Evolutionary conservation across 2,888 invertebrate species (phyloP), one percentile per base, ranked within the genome.

Genomic region (Heliconius charithonia): DNA sequence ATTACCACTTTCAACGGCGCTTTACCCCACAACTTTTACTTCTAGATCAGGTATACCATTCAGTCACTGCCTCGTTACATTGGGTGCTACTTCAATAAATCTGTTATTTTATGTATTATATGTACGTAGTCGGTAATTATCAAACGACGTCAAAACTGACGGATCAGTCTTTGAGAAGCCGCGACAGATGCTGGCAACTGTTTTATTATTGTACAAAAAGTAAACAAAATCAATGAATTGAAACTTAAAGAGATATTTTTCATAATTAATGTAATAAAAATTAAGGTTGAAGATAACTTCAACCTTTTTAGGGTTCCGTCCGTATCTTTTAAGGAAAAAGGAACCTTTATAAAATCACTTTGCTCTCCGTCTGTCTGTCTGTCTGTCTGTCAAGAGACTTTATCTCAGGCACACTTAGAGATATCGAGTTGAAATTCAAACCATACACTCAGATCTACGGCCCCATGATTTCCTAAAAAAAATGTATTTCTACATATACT

Each of bases 71-170:
- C 62, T 80, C 73, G 75, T 80, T 79, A 80, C 62, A 77, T 77
- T 80, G 70, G 79, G 81, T 76, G 80, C 78, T 77, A 79, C 81
- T 79, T 74, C 79, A 89, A 91, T 90, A 87, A 88, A 89, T 89
- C 86, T 89, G 89, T 89, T 90, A 90, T 90, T 91, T 92, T 90
- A 56, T 32, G 16, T 91, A n/a, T n/a, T 59, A 59, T 59, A 59
- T 59, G 59, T 59, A 59, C n/a, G 9, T 59, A 89, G 94, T 93
- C 94, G 94, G 94, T 89, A 86, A 87, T 91, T 88, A 92, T 93
- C 92, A 93, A 94, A 93, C 89, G 93, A 92, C 90, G 93, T 93
- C 93, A 92, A 91, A 92, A 90, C 89, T 92, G 93, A 93, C 91
- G 89, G 91, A 88, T 88, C 87, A 85, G 74, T 82, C 87, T 92